Percentiles rank a stretch among this genome's conserved stretches.
phyloP scores from a whole-genome alignment of 2,797 vertebrate genomes.

The Lepus oiostolus region DNA sequence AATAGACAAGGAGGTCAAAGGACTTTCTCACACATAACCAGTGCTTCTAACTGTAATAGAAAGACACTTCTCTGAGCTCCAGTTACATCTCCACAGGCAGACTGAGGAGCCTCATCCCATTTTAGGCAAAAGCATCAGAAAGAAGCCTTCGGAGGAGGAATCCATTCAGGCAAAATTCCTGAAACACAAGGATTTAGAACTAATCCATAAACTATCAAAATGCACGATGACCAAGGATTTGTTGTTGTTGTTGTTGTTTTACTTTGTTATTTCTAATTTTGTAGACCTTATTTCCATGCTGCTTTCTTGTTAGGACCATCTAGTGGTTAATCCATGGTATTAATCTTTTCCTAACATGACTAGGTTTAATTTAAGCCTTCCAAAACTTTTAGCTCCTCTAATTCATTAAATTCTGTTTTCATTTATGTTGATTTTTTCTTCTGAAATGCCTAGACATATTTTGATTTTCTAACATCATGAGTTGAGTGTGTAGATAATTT shows the following conservation, averaged over 20 bases:
- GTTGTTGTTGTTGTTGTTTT: neutral
- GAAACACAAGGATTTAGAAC: neutral
- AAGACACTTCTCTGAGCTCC: neutral
- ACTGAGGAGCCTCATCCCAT: neutral
- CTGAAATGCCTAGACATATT: neutral
- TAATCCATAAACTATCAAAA: neutral
- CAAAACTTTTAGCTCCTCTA: neutral
- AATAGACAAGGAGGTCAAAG: neutral
- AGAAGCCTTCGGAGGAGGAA: neutral
- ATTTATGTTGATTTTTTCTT: neutral
- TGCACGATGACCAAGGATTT: neutral
- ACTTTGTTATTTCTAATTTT: neutral
- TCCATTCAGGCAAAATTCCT: neutral
- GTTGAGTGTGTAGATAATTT: neutral
- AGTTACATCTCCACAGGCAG: neutral
- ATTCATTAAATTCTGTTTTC: neutral
- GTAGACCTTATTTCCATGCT: neutral
- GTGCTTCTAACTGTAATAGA: neutral
- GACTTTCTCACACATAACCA: neutral
- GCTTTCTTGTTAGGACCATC: neutral
- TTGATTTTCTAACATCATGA: neutral
- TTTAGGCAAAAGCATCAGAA: neutral
- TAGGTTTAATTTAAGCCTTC: neutral
- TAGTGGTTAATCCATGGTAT: neutral
- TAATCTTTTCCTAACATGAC: neutral